Evolutionary conservation across 2,888 invertebrate genomes (phyloP).

Genomic region (Dioctria rufipes): DNA sequence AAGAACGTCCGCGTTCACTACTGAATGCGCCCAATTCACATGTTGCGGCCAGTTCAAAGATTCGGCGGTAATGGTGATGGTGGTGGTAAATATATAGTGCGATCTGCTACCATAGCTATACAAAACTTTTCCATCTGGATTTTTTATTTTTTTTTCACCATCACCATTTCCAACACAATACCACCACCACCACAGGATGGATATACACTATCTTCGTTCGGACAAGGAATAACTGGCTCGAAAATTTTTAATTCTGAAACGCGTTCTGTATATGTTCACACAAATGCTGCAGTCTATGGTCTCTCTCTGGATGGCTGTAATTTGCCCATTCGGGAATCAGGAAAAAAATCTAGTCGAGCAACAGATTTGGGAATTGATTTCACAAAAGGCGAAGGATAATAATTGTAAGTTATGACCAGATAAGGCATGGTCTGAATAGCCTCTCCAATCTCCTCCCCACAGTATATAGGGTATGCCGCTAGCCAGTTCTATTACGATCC

Average conservation of each 20-base stretch:
- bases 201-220: background rate
- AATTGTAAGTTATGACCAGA: slow-evolving; percentile 22
- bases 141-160: no score
- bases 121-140: no score
- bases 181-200: background rate
- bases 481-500: no score
- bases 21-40: slow-evolving; percentile 19
- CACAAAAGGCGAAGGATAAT: background rate
- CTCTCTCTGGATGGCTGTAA: background rate
- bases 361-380: slow-evolving; percentile 48
- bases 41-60: slow-evolving; percentile 10
- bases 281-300: no score
- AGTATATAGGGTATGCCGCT: no score
- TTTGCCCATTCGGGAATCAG: background rate
- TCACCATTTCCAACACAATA: background rate
- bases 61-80: background rate
- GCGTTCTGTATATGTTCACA: background rate
- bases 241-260: background rate
- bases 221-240: background rate
- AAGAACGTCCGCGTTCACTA: background rate
- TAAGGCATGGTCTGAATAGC: background rate
- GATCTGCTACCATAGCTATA: no score
- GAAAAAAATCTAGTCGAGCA: slow-evolving; percentile 3
- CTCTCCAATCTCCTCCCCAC: no score
- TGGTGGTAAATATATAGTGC: background rate